Evolutionary conservation across 2,888 invertebrate genomes (phyloP), one percentile per base, ranked within the genome.

Genomic region (Drosophila prostipennis): DNA sequence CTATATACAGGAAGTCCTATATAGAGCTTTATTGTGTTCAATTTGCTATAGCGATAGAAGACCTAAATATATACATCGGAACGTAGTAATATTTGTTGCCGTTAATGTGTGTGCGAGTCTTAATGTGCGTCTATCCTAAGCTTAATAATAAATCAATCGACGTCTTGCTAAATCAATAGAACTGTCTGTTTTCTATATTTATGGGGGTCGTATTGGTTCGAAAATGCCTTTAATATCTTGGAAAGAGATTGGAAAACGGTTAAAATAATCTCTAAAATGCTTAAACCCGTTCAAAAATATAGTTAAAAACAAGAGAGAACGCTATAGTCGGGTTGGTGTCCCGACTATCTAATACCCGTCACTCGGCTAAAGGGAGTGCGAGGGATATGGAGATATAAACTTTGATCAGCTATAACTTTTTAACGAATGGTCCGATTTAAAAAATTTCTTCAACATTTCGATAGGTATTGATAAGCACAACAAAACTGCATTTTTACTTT

Each of bases 1-100:
- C 36, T 68, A 55, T 72, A 63, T 61, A 63, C 26, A 65, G 52
- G 39, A 71, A 63, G 54, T 37, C 55, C 63, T 73, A 69, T 67
- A 76, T 79, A 79, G 88, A 81, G 80, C 80, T 81, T 81, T 81
- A 85, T 87, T 87, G 80, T 87, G 80, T 81, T 81, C 80, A 81
- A 76, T 54, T 68, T 78, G 60, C 71, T 59, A 74, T 78, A 78
- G 72, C 79, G 43, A 61, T 65, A 74, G 77, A 59, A 40, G 42
- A 19, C 40, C 46, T 43, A 46, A 36, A 59, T 53, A 45, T 34
- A 32, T 46, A 48, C 55, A 74, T 36, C 26, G 13, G 36, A 34
- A 34, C 40, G 34, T 39, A 34, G 10, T 48, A 34, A 40, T 26
- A 40, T 34, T 48, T 40, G 40, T 40, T 63, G 64, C 34, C 40